Evolutionary conservation across 2,113 vertebrate genomes (phyloP), one percentile per base, ranked within the genome.

Genomic region (Castor canadensis): DNA sequence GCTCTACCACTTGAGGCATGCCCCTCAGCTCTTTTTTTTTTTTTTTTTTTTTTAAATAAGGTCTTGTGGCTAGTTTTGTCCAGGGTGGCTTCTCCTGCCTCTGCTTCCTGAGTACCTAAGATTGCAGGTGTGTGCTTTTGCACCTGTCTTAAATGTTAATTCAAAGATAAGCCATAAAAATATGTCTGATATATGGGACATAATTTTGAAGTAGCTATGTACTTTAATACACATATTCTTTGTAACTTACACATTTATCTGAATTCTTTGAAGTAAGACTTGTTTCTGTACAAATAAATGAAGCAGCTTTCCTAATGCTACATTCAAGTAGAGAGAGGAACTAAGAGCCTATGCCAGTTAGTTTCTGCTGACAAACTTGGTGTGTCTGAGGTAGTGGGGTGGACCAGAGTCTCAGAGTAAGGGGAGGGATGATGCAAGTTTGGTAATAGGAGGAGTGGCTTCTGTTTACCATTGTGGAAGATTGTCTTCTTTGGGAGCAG

Each of bases 81-180:
- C n/a, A n/a, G n/a, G n/a, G n/a, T n/a, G n/a, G n/a, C n/a, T n/a
- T n/a, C n/a, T n/a, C n/a, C n/a, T n/a, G n/a, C n/a, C n/a, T n/a
- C n/a, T n/a, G n/a, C n/a, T n/a, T n/a, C n/a, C n/a, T n/a, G n/a
- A n/a, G n/a, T n/a, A n/a, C n/a, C n/a, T n/a, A n/a, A n/a, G n/a
- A n/a, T n/a, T n/a, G n/a, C n/a, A n/a, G n/a, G n/a, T n/a, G n/a
- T n/a, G n/a, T n/a, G n/a, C n/a, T n/a, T n/a, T n/a, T n/a, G n/a
- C n/a, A n/a, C n/a, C n/a, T n/a, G n/a, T n/a, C n/a, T n/a, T 72
- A 93, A 95, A 73, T 89, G 56, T 87, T 86, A 73, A 67, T 83
- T 77, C 93, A 93, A 86, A n/a, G 54, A 79, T 43, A 71, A 93
- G 54, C 58, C 64, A 47, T 84, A 49, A 49, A 84, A 84, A 84